Evolutionary conservation across 2,797 vertebrate genomes (phyloP).

Genomic region (Cossypha polioptera): DNA sequence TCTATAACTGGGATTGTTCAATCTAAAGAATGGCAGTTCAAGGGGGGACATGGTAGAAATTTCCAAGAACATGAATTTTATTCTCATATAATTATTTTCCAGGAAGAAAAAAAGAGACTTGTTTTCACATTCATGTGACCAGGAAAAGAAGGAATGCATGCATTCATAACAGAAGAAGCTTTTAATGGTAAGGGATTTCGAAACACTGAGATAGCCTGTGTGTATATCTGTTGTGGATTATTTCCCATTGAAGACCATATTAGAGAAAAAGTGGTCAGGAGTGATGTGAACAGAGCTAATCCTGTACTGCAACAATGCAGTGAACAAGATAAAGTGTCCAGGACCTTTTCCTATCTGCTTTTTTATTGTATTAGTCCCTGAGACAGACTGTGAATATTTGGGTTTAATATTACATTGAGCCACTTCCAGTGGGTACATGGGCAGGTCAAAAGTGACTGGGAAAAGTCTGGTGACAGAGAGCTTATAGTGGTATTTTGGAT

Average conservation of each 20-base stretch:
- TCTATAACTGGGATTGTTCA: neutral
- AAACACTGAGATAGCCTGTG: neutral
- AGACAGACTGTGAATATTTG: neutral
- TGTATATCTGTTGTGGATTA: neutral
- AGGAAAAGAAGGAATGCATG: neutral
- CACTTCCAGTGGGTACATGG: neutral
- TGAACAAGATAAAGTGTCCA: neutral
- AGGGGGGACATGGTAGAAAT: neutral
- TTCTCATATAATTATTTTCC: neutral
- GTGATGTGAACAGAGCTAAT: neutral
- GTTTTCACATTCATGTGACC: neutral
- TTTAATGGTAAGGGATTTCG: neutral
- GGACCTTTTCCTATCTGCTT: neutral
- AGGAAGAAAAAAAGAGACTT: accelerated
- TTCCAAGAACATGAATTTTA: neutral
- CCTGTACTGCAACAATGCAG: neutral
- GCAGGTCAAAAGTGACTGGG: neutral
- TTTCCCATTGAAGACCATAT: neutral
- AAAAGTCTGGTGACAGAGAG: neutral
- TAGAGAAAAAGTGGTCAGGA: neutral
- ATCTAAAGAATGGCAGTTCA: neutral
- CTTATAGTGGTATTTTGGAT: neutral
- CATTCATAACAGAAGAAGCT: neutral
- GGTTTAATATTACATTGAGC: neutral
- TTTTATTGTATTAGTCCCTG: neutral